A percentile compares a stretch with the other conserved stretches of the same genome.
phyloP scores from a whole-genome alignment of 2,888 invertebrate genomes.

The Orthosia gothica region DNA sequence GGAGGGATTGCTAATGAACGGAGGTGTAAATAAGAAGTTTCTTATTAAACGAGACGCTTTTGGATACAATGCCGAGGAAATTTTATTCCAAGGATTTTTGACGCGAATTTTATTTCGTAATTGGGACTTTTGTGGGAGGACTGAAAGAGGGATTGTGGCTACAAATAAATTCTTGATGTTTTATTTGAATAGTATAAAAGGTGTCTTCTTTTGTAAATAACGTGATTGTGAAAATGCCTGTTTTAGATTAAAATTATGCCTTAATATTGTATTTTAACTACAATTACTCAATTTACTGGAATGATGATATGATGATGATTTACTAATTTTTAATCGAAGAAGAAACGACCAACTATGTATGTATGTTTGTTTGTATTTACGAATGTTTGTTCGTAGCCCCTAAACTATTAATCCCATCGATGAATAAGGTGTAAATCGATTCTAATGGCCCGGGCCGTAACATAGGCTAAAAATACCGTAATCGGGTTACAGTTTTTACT shows the following conservation, averaged over 20 bases:
- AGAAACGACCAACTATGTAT: no score
- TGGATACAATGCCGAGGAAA: constrained; percentile 61
- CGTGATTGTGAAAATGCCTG: neutral
- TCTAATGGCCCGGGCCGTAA: no score
- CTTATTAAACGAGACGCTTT: constrained; percentile 64
- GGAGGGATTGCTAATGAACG: constrained; percentile 81
- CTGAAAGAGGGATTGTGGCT: neutral
- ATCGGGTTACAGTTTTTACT: no score
- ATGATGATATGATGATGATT: no score
- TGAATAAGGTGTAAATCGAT: no score
- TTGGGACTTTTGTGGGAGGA: constrained; percentile 18
- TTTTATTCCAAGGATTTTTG: constrained; percentile 49
- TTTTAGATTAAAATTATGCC: neutral
- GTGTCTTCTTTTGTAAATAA: neutral
- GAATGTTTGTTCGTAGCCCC: no score
- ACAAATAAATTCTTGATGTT: neutral
- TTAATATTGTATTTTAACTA: neutral
- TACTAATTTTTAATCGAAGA: no score
- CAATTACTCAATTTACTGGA: no score
- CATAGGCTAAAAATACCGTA: no score
- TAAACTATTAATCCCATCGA: no score
- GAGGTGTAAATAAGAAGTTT: constrained; percentile 72
- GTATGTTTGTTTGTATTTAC: no score
- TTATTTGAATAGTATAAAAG: constrained; percentile 3
- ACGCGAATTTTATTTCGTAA: constrained; percentile 39